Evolutionary conservation across 2,888 invertebrate genomes (phyloP), one percentile per base, ranked within the genome.

Genomic region (Neuroscelio doddi): DNA sequence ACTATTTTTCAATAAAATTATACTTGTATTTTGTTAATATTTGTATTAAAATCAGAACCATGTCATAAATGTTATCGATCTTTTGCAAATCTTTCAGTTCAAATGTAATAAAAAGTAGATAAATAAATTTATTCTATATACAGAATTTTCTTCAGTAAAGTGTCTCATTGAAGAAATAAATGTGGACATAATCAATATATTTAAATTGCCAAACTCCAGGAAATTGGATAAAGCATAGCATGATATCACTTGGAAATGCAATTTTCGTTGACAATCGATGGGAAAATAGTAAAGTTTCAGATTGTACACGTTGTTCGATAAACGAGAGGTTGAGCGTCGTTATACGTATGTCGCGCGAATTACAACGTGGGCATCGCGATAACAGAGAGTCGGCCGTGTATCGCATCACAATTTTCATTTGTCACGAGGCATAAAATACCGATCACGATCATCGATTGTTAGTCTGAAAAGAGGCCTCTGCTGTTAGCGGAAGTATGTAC

Each of bases 251-350:
- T 34, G 29, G 49, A 30, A 63, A 69, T 58, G 73, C 76, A 76
- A 77, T 77, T 74, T 73, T 73, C 76, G 61, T 70, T 70, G 68
- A 69, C 68, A 67, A 72, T 69, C 69, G 55, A 49, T 42, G 53
- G 56, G 56, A 63, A 68, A 66, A 69, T 61, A 63, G 71, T 62
- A 61, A 68, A 69, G 53, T 67, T 66, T 64, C 50, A 51, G 53
- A 67, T 68, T 64, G 56, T 58, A 53, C 51, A 10, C 39, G 46
- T 34, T 53, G 34, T 15, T 27, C 49, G 51, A 64, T 64, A 70
- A 72, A 69, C 69, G 66, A 55, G 51, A 36, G 36, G 34, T 52
- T 32, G 52, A 32, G 30, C 56, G 32, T 29, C 50, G 59, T 51
- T 73, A 63, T 58, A 57, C 44, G 52, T 45, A 53, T 52, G 50